phyloP scores from a whole-genome alignment of 2,797 vertebrate genomes.

The Botia kubotai region DNA sequence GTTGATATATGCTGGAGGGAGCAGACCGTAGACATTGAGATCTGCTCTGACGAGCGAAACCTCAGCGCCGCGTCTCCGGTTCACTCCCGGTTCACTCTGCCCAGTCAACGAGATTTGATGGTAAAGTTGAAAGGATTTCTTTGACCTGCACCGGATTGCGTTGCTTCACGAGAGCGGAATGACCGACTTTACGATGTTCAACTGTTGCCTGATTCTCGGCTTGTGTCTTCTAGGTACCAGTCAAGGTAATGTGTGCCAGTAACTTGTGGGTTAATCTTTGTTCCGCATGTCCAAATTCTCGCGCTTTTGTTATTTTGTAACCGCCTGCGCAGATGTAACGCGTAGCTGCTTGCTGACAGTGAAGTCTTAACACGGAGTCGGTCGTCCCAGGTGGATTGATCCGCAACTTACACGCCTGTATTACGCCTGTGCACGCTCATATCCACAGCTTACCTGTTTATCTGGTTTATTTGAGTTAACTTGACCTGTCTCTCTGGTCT shows the following conservation, averaged over 20 bases:
- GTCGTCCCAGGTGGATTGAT: slow-evolving; percentile 33
- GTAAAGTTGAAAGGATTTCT: slow-evolving; percentile 68
- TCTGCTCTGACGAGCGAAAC: slow-evolving; percentile 38
- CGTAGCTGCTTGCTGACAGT: not conserved
- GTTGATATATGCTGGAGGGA: slow-evolving; percentile 23
- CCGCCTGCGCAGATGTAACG: not conserved
- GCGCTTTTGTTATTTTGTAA: not conserved
- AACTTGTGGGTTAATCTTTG: slow-evolving; percentile 2
- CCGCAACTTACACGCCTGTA: slow-evolving; percentile 6
- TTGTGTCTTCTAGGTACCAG: slow-evolving; percentile 63
- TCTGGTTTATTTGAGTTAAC: not conserved
- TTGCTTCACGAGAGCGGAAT: slow-evolving; percentile 67
- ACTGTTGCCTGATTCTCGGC: slow-evolving; percentile 60
- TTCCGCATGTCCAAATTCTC: not conserved
- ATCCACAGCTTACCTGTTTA: slow-evolving; percentile 12
- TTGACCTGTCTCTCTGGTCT: slow-evolving; percentile 38
- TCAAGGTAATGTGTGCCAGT: slow-evolving; percentile 70
- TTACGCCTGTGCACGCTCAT: slow-evolving; percentile 5
- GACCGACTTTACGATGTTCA: slow-evolving; percentile 62
- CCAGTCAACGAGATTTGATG: slow-evolving; percentile 37
- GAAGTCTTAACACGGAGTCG: not conserved
- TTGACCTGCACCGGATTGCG: slow-evolving; percentile 57
- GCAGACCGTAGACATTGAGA: slow-evolving; percentile 15
- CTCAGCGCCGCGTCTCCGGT: slow-evolving; percentile 57
- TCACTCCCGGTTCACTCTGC: not conserved